Percentiles rank a stretch among this genome's conserved stretches.
Evolutionary conservation across 1,140 invertebrate genomes (phyloP).

Genomic region (Drosophila seguyi): DNA sequence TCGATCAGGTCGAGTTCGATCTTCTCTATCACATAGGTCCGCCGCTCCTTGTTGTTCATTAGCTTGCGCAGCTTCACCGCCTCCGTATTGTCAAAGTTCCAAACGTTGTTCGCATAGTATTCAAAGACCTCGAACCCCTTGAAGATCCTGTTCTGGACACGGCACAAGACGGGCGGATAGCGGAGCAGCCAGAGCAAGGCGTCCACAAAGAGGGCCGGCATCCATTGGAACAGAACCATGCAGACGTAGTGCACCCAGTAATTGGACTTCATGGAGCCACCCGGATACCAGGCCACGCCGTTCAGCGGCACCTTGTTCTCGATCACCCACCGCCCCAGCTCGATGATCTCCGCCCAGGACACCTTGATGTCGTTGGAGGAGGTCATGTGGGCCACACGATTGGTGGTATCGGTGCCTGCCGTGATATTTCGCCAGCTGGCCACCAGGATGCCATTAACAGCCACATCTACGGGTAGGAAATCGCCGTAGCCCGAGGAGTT

Average conservation of each 20-base stretch:
- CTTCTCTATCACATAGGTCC: conserved; percentile 90
- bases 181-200: conserved; percentile 90
- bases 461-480: conserved; percentile 91
- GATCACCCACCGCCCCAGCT: conserved; percentile 92
- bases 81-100: conserved; percentile 91
- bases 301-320: conserved; percentile 91
- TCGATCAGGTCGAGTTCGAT: conserved; percentile 89
- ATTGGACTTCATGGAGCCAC: conserved; percentile 94
- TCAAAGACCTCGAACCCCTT: conserved; percentile 95
- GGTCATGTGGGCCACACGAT: conserved; percentile 89
- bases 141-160: conserved; percentile 90
- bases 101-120: conserved; percentile 94
- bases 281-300: conserved; percentile 94
- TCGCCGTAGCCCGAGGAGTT: conserved; percentile 87
- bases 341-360: conserved; percentile 93
- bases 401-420: conserved; percentile 53
- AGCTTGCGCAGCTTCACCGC: conserved; percentile 86
- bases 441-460: conserved; percentile 91
- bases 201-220: conserved; percentile 94
- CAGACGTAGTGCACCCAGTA: conserved; percentile 91
- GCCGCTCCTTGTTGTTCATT: conserved; percentile 88
- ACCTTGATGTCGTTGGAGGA: conserved; percentile 93
- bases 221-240: conserved; percentile 92
- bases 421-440: conserved; percentile 88
- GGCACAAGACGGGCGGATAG: conserved; percentile 91